phyloP scores from a whole-genome alignment of 2,113 vertebrate genomes.

The Dolichotis patagonum region DNA sequence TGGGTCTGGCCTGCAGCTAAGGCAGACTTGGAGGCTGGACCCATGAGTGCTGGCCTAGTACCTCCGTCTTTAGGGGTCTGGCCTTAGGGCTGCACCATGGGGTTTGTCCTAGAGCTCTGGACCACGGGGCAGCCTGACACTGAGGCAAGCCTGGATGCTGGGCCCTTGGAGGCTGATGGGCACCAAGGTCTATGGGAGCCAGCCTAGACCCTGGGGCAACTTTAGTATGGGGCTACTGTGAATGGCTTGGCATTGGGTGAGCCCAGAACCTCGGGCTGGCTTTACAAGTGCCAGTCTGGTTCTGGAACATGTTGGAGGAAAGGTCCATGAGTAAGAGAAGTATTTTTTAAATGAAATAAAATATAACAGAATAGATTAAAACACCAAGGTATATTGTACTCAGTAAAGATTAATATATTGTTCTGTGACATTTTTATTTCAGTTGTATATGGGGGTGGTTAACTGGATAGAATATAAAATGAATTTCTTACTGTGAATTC shows the following conservation, averaged over 20 bases:
- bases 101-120: not conserved
- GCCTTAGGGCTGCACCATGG: not conserved
- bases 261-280: not conserved
- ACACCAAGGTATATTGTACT: not conserved
- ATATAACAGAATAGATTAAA: slow-evolving; percentile 13
- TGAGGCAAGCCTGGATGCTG: not conserved
- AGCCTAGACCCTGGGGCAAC: not conserved
- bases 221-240: not conserved
- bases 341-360: slow-evolving; percentile 31
- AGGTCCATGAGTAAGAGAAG: not conserved
- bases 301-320: not conserved
- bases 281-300: not conserved
- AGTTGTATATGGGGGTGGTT: slow-evolving; percentile 2
- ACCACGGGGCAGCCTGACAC: not conserved
- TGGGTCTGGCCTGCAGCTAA: not conserved
- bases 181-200: not conserved
- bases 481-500: not conserved
- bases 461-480: slow-evolving; percentile 33
- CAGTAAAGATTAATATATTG: slow-evolving; percentile 46
- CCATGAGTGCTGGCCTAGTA: not conserved
- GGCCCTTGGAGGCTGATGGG: too few relatives aligned
- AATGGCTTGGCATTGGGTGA: not conserved
- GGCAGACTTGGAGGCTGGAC: not conserved
- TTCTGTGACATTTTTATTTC: slow-evolving; percentile 51
- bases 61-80: not conserved